Percentiles rank a stretch among this genome's conserved stretches.
Conservation (phyloP, 1,140 invertebrate genomes). For the Trachymyrmex septentrionalis region DNA sequence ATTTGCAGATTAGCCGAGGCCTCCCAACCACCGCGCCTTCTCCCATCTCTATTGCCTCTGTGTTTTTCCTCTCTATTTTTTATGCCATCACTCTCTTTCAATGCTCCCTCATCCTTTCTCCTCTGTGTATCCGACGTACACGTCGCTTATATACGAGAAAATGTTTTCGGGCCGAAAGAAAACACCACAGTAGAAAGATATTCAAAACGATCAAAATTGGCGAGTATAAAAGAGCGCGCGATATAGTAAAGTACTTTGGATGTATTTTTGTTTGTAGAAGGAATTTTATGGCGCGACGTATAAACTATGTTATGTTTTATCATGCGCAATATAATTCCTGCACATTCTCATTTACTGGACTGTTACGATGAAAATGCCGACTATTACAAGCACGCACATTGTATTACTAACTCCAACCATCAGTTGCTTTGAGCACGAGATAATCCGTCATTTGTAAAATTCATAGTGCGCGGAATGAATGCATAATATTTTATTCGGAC, state of each 20-base stretch:
- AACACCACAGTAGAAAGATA: not conserved
- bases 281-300: not conserved
- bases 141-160: constrained; percentile 2
- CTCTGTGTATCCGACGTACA: not conserved
- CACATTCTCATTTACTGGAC: not conserved
- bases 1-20: constrained; percentile 79
- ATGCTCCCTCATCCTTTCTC: not conserved
- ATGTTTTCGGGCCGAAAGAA: not conserved
- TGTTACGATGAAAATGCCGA: not conserved
- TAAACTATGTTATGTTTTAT: constrained; percentile 16
- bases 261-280: not conserved
- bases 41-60: constrained; percentile 7
- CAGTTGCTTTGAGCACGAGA: constrained; percentile 9
- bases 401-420: not conserved
- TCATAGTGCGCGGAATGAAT: not conserved
- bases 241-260: constrained; percentile 1
- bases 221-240: not conserved
- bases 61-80: constrained; percentile 21
- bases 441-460: constrained; percentile 48
- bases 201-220: not conserved
- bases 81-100: not conserved
- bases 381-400: not conserved
- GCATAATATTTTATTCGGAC: constrained; percentile 36
- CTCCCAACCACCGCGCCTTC: not conserved
- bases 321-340: not conserved